Evolutionary conservation across 2,888 invertebrate genomes (phyloP).

Genomic region (Cryptocheilus praepositus): DNA sequence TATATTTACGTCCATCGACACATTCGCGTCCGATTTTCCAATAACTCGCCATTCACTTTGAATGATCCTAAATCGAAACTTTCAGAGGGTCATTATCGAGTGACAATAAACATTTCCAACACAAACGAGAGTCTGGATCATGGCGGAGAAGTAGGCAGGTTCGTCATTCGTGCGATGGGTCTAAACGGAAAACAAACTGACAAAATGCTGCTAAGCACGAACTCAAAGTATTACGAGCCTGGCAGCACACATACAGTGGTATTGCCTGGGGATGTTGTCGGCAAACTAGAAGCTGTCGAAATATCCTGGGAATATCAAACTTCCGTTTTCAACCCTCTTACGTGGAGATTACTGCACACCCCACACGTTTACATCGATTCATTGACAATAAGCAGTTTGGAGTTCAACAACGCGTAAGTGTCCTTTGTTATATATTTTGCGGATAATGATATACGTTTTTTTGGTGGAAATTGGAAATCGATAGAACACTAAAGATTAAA

Average conservation of each 20-base stretch:
- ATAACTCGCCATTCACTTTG: not conserved
- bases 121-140: conserved; percentile 83
- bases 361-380: conserved; percentile 86
- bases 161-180: conserved; percentile 82
- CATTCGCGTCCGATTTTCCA: no score
- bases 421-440: no score
- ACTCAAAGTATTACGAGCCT: conserved; percentile 82
- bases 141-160: conserved; percentile 87
- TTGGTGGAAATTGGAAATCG: no score
- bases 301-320: conserved; percentile 88
- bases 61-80: conserved; percentile 49
- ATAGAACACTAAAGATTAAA: no score
- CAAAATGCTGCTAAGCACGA: conserved; percentile 78
- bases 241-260: conserved; percentile 82
- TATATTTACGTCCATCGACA: no score
- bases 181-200: conserved; percentile 79
- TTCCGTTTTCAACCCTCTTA: conserved; percentile 87
- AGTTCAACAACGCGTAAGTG: conserved; percentile 73
- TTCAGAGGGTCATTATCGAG: conserved; percentile 87
- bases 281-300: conserved; percentile 81
- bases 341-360: conserved; percentile 86
- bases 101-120: conserved; percentile 85
- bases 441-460: no score
- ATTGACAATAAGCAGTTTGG: conserved; percentile 84
- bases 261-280: conserved; percentile 82